A percentile compares a stretch with the other conserved stretches of the same genome.
Evolutionary conservation across 2,888 invertebrate species (phyloP).

Genomic region (Megastigmus dorsalis): DNA sequence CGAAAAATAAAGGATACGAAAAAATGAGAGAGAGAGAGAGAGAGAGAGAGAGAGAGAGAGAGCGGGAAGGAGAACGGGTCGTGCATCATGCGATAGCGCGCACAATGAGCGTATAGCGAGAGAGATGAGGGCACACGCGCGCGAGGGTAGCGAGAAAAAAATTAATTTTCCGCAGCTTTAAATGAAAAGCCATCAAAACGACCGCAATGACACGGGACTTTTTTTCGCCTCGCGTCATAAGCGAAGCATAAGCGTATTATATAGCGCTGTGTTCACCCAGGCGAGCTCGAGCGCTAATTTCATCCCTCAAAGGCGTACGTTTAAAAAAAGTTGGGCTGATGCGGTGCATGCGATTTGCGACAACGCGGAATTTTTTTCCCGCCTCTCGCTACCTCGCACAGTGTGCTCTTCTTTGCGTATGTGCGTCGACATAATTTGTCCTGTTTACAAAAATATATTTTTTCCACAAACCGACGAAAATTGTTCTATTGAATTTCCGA

Average conservation of each 20-base stretch:
- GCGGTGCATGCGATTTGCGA: neutral
- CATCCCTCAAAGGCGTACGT: constrained; percentile 1
- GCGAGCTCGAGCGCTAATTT: constrained; percentile 21
- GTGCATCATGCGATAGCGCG: neutral
- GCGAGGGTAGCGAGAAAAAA: neutral
- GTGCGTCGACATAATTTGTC: no score
- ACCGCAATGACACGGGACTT: constrained; percentile 25
- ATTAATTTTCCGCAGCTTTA: constrained; percentile 27
- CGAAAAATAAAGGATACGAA: neutral
- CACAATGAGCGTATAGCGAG: neutral
- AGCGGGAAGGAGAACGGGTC: no score
- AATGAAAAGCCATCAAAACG: constrained; percentile 22
- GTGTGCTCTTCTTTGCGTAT: no score
- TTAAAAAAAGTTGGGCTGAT: neutral
- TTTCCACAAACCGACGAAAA: no score
- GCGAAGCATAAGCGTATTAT: no score
- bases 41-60: no score
- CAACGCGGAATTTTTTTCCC: neutral
- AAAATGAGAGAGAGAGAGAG: no score
- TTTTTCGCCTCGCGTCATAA: neutral
- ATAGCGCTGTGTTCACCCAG: no score
- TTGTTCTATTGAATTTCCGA: no score
- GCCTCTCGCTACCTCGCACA: no score
- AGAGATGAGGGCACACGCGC: no score
- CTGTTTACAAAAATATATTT: no score